phyloP scores from a whole-genome alignment of 2,888 invertebrate genomes.

The Hymenopus coronatus region DNA sequence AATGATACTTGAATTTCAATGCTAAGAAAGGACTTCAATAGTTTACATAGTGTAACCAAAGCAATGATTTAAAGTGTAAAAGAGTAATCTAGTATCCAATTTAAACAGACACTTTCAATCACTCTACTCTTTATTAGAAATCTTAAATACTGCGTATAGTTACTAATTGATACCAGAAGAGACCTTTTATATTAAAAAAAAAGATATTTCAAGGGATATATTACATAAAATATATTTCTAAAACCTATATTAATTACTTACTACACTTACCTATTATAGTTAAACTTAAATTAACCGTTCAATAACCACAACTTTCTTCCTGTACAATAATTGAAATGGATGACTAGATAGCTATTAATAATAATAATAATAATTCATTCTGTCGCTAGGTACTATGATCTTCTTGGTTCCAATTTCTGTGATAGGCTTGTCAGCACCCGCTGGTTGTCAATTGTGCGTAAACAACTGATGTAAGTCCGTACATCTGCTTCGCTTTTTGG shows the following conservation, averaged over 20 bases:
- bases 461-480: conserved; percentile 65
- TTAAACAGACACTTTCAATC: not conserved
- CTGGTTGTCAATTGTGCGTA: conserved; percentile 78
- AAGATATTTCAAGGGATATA: not conserved
- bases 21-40: not conserved
- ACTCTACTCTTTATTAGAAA: not conserved
- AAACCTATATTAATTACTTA: not conserved
- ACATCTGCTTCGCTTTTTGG: conserved; percentile 69
- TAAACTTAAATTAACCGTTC: not conserved
- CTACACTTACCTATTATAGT: not conserved
- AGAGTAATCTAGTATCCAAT: not conserved
- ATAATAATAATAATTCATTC: not conserved
- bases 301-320: not conserved
- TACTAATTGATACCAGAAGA: not conserved
- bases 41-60: not conserved
- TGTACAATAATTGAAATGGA: not conserved
- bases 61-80: not conserved
- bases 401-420: conserved; percentile 69
- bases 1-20: too few species aligned
- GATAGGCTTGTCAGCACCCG: conserved; percentile 71
- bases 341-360: not conserved
- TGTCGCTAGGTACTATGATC: conserved; percentile 45
- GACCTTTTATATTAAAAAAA: not conserved
- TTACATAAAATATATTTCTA: not conserved
- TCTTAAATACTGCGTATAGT: not conserved